phyloP scores from a whole-genome alignment of 2,797 vertebrate species.

The Falco naumanni region DNA sequence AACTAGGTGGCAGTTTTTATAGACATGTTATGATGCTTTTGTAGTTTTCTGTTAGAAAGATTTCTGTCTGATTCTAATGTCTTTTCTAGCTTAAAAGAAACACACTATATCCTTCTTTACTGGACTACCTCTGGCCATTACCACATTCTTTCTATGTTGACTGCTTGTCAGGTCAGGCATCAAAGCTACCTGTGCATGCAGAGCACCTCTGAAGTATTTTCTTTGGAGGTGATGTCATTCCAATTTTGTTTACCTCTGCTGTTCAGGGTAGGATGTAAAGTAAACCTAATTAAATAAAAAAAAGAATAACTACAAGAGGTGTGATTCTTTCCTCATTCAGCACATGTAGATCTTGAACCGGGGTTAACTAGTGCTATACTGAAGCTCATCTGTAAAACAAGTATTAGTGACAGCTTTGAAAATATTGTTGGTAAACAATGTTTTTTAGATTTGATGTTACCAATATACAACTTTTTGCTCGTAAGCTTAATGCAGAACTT shows the following conservation, averaged over 20 bases:
- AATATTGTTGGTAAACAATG: not conserved
- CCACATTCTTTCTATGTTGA: not conserved
- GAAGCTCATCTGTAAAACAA: not conserved
- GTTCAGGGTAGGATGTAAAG: not conserved
- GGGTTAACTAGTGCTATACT: not conserved
- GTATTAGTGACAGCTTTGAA: not conserved
- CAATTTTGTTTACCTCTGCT: not conserved
- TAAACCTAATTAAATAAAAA: not conserved
- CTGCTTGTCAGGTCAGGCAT: not conserved
- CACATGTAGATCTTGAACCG: not conserved
- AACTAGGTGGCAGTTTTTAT: not conserved
- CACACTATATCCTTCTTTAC: not conserved
- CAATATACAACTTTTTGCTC: not conserved
- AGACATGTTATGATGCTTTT: not conserved
- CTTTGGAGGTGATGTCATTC: not conserved
- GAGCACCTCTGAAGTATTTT: not conserved
- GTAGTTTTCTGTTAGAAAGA: not conserved
- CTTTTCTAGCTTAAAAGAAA: not conserved
- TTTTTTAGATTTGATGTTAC: not conserved
- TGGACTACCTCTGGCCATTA: not conserved
- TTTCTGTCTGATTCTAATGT: not conserved
- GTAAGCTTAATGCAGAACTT: not conserved
- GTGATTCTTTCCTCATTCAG: not conserved
- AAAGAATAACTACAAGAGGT: not conserved
- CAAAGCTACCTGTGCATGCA: not conserved